Conservation (phyloP, 2,797 vertebrate species). For the Microctenopoma stevenorrisi region DNA sequence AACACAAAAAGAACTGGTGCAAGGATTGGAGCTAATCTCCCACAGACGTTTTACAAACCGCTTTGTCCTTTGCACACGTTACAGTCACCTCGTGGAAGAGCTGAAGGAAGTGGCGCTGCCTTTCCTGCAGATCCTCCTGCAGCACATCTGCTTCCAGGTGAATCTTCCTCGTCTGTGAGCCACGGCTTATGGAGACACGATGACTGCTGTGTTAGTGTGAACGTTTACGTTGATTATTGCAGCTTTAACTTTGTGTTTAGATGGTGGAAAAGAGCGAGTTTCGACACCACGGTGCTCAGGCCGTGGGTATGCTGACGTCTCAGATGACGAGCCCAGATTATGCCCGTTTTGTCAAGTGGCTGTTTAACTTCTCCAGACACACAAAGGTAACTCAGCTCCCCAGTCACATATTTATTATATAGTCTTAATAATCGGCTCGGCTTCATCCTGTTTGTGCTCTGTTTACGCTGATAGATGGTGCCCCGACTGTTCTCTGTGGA, state of each 20-base stretch:
- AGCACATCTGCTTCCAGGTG: constrained; percentile 95
- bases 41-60: not conserved
- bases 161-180: constrained; percentile 8
- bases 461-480: constrained; percentile 77
- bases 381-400: constrained; percentile 78
- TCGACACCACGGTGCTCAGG: constrained; percentile 86
- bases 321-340: constrained; percentile 84
- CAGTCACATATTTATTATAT: not conserved
- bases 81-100: constrained; percentile 87
- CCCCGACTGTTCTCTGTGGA: constrained; percentile 92
- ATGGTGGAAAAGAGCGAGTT: constrained; percentile 93
- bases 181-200: not conserved
- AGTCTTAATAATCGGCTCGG: too few species aligned
- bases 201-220: not conserved
- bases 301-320: constrained; percentile 84
- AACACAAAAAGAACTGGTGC: too few species aligned
- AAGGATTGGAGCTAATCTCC: too few species aligned
- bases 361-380: constrained; percentile 86
- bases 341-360: constrained; percentile 89
- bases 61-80: not conserved
- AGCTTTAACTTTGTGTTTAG: constrained; percentile 67
- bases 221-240: not conserved
- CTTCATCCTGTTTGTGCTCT: not conserved
- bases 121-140: constrained; percentile 88
- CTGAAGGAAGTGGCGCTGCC: constrained; percentile 84